A percentile compares a stretch with the other conserved stretches of the same genome.
Conservation (phyloP, 1,140 invertebrate species). For the Metaphire vulgaris region DNA sequence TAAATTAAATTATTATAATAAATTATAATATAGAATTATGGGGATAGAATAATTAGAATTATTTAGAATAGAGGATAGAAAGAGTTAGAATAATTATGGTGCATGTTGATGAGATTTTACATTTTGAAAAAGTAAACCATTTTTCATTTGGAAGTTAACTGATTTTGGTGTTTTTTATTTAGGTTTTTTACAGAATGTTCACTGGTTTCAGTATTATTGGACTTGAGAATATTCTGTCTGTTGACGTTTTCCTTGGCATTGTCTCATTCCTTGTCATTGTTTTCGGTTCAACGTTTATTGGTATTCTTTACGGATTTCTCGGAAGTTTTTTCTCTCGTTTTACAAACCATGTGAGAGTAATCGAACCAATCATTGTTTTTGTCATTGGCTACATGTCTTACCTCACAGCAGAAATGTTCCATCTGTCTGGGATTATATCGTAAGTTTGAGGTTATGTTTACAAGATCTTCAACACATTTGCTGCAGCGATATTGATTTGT, state of each 20-base stretch:
- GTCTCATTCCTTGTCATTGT: constrained; percentile 84
- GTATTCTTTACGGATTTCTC: constrained; percentile 87
- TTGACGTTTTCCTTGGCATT: constrained; percentile 72
- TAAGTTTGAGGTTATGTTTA: too few relatives aligned
- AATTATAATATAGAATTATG: too few relatives aligned
- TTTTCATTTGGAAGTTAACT: too few relatives aligned
- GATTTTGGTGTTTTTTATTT: constrained; percentile 22
- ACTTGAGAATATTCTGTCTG: constrained; percentile 39
- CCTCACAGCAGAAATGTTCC: constrained; percentile 93
- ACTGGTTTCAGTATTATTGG: constrained; percentile 47
- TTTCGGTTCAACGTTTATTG: constrained; percentile 84
- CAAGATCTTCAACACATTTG: too few relatives aligned
- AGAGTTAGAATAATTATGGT: too few relatives aligned
- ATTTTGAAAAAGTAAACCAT: too few relatives aligned
- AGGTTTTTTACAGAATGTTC: constrained; percentile 53
- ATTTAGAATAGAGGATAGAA: too few relatives aligned
- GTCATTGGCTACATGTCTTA: constrained; percentile 98
- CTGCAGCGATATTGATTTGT: too few relatives aligned
- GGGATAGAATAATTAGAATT: too few relatives aligned
- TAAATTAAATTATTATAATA: too few relatives aligned
- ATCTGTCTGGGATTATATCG: constrained; percentile 82
- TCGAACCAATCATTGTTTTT: constrained; percentile 97
- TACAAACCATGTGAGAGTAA: constrained; percentile 89
- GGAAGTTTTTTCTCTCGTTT: constrained; percentile 91
- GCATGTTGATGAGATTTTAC: too few relatives aligned